These are phyloP conservation scores for Bactericera cockerelli DNA, from an alignment of 1,140 invertebrate genomes.

Conservation along the genomic window DNA sequence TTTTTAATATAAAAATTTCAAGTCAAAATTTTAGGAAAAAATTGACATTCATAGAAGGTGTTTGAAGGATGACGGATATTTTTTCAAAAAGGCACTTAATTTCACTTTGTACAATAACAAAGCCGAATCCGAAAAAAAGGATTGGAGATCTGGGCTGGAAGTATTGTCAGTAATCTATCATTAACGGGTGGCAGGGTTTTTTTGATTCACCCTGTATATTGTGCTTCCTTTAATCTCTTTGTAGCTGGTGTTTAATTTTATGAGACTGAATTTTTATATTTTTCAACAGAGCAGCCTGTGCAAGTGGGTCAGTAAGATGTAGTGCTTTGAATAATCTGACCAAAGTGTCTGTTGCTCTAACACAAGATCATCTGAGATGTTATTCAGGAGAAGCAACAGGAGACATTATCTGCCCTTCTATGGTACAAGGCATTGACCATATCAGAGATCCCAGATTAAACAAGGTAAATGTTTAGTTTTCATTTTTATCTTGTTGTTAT, in stretches of 20 bases:
- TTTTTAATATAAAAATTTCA: no score
- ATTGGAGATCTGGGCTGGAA: no score
- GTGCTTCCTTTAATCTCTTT: background rate
- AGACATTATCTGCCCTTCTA: slow-evolving; percentile 41
- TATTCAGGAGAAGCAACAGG: slow-evolving; percentile 38
- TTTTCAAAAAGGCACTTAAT: background rate
- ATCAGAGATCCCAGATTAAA: slow-evolving; percentile 44
- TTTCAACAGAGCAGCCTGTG: slow-evolving; percentile 10
- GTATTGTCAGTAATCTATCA: no score
- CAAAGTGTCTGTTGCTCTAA: slow-evolving; percentile 18
- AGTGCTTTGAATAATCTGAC: slow-evolving; percentile 6
- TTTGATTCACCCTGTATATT: background rate
- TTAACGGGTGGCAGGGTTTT: no score
- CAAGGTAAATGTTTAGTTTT: slow-evolving; percentile 35
- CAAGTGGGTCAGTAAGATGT: slow-evolving; percentile 4
- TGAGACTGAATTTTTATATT: background rate
- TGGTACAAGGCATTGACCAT: slow-evolving; percentile 46
- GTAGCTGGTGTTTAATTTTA: no score
- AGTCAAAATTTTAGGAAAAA: no score
- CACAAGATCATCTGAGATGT: slow-evolving; percentile 28
- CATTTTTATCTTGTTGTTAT: background rate
- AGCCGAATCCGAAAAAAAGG: no score
- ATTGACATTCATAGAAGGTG: no score
- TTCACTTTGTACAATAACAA: no score
- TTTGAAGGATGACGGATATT: no score